Base-by-base conservation (phyloP, 2,113 vertebrate genomes). In the Vicugna pacos region DNA sequence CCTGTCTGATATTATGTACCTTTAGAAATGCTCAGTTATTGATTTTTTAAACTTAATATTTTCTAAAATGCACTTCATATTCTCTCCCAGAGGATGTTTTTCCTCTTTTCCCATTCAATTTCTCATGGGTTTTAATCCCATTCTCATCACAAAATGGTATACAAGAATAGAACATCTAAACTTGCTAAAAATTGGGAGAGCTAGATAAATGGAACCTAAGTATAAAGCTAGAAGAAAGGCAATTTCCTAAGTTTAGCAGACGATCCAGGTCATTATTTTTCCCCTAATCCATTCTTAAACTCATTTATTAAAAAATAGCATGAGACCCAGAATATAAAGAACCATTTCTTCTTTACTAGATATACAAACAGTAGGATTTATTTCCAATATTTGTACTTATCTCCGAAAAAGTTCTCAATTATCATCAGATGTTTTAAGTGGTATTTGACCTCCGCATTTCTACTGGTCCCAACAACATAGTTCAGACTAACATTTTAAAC, bases 1-100 rank as follows among this genome's bases (percentile, higher is more conserved):
- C 89, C 97, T 96, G 90, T 30, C 90, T 94, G 69, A 86, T 94
- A 69, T 92, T 98, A 96, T 93, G 95, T 96, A 97, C 94, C 58
- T 97, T 85, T 97, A 80, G 65, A 96, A 98, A 97, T 73, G 38
- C 65, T 86, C 95, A 58, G 19, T 79, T 96, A 97, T 94, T 94
- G 91, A 97, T 86, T 90, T 93, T 64, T 86, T 42, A 94, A 95
- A 93, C 20, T 70, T 67, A 89, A 48, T 88, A 85, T 95, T 97
- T 96, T 95, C 81, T 73, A 89, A 94, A 97, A 79, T 60, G 76
- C 32, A 75, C 22, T 82, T 87, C n/a, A 70, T 91, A 70, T 70
- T 76, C n/a, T 88, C 69, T 90, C 75, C 62, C n/a, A 80, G n/a
- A 91, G 19, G 32, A 76, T 35, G 38, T 76, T 76, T 58, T 84